Conservation (phyloP, 30 jellyfish, hydroid and myxozoan species). For the Aurelia aurita complex sp. Pacific region DNA sequence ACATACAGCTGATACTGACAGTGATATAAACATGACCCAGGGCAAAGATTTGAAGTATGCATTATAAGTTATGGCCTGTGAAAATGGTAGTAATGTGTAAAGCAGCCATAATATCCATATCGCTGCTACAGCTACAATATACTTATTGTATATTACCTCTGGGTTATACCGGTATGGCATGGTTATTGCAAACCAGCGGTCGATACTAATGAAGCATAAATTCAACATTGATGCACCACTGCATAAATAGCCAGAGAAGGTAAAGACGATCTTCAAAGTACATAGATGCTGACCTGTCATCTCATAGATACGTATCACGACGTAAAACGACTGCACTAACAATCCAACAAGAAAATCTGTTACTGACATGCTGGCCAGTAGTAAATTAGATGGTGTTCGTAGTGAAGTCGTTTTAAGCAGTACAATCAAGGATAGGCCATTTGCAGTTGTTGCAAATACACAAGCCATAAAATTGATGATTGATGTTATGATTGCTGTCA, state of each 20-base stretch:
- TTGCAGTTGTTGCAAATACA: slow-evolving; percentile 3
- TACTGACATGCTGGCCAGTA: slow-evolving; percentile 27
- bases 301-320: slow-evolving; percentile 36
- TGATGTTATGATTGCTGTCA: slow-evolving; percentile 2
- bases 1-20: slow-evolving; percentile 5
- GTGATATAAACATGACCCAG: slow-evolving; percentile 2
- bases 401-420: background rate
- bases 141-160: background rate
- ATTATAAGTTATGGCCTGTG: background rate
- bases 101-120: slow-evolving; percentile 28
- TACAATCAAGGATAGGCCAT: background rate
- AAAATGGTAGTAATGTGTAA: slow-evolving; percentile 22
- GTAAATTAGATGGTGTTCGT: slow-evolving; percentile 29
- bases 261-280: slow-evolving; percentile 7
- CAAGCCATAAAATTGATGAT: background rate
- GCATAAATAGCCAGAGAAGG: slow-evolving; percentile 28
- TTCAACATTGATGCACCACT: slow-evolving; percentile 39
- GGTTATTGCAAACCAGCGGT: slow-evolving; percentile 35
- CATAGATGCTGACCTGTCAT: slow-evolving; percentile 17
- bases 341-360: slow-evolving; percentile 43
- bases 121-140: background rate
- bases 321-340: slow-evolving; percentile 19
- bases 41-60: slow-evolving; percentile 16
- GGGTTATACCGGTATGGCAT: slow-evolving; percentile 32
- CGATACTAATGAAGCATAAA: slow-evolving; percentile 17